Evolutionary conservation across 2,888 invertebrate genomes (phyloP).

Genomic region (Galerucella calmariensis): DNA sequence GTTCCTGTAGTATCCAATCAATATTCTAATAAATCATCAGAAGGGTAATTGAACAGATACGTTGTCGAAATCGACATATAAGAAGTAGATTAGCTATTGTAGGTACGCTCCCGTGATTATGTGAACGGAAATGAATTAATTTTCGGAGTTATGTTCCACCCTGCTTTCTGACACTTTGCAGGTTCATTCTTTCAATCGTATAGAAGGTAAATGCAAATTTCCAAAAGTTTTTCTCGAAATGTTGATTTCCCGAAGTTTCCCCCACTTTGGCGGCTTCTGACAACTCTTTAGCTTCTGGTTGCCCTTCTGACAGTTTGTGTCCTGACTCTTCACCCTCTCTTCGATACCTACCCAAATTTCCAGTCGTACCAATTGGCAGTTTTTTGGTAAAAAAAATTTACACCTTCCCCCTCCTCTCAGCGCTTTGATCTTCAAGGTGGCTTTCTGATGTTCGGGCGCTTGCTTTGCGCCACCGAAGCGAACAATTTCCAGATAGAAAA

Average conservation of each 20-base stretch:
- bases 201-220: neutral
- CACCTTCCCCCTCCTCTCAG: neutral
- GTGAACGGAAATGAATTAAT: too few species aligned
- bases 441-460: neutral
- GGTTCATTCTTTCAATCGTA: neutral
- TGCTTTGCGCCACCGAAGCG: neutral
- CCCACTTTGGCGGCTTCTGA: constrained; percentile 14
- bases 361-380: neutral
- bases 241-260: neutral
- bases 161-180: neutral
- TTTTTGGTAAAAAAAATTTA: constrained; percentile 12
- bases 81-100: too few species aligned
- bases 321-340: neutral
- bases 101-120: too few species aligned
- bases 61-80: too few species aligned
- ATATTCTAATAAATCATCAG: too few species aligned
- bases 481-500: constrained; percentile 8
- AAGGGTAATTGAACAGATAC: too few species aligned
- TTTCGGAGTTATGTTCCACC: neutral
- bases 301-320: constrained; percentile 15
- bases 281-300: constrained; percentile 8
- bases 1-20: too few species aligned
- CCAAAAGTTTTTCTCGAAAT: neutral
- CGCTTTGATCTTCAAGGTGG: neutral
- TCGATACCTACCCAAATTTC: constrained; percentile 11